A percentile compares a stretch with the other conserved stretches of the same genome.
These are phyloP conservation scores for Eubucco bourcierii DNA, from an alignment of 2,113 vertebrate genomes.

Conservation along the genomic window DNA sequence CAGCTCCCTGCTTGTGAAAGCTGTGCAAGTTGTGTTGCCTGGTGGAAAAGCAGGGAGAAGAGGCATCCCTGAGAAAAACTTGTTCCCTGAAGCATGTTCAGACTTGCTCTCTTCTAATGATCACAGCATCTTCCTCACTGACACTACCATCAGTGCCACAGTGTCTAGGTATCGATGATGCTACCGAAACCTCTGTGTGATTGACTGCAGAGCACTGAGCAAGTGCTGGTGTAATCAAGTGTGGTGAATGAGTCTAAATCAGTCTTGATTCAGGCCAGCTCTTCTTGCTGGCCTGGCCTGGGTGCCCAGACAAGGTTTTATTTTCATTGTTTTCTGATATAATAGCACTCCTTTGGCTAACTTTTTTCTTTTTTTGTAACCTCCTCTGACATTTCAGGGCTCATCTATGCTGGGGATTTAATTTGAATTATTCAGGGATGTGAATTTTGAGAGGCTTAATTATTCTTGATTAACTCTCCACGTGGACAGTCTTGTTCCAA, in stretches of 20 bases:
- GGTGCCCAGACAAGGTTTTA: background rate
- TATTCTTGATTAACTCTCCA: constrained; percentile 52
- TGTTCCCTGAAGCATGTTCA: background rate
- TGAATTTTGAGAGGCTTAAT: constrained; percentile 60
- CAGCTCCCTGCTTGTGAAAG: background rate
- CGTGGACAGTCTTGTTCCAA: constrained; percentile 26
- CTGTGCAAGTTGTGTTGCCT: rapidly evolving
- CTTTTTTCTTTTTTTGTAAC: constrained; percentile 17
- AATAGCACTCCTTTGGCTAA: background rate
- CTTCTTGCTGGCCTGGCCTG: background rate
- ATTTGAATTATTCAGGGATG: constrained; percentile 44
- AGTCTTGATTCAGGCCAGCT: background rate
- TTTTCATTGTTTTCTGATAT: background rate
- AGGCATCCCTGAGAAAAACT: background rate
- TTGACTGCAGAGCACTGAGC: background rate
- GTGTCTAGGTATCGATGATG: background rate
- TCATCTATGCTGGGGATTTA: constrained; percentile 38
- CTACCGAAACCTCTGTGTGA: background rate
- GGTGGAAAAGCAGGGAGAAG: background rate
- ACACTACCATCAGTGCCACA: background rate
- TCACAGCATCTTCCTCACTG: background rate
- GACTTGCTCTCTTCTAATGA: background rate
- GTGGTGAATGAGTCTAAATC: background rate
- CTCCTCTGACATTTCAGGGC: constrained; percentile 41
- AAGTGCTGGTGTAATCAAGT: background rate